Percentiles rank a stretch among this genome's conserved stretches.
These are phyloP conservation scores for Octodon degus DNA, from an alignment of 2,113 vertebrate species.

Conservation along the genomic window DNA sequence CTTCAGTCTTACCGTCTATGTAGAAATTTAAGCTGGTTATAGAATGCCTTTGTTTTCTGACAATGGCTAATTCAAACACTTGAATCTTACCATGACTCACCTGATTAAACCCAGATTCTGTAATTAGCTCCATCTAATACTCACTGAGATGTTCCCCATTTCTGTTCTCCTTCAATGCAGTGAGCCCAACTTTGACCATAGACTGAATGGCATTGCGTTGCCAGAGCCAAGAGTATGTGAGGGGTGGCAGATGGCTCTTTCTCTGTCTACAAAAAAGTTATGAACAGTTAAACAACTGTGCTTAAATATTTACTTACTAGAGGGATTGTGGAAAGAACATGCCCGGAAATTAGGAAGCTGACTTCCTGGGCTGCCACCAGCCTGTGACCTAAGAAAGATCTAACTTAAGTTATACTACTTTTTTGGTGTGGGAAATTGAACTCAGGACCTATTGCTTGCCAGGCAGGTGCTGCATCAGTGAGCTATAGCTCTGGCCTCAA, in stretches of 20 bases:
- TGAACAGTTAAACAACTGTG: background rate
- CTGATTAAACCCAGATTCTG: background rate
- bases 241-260: background rate
- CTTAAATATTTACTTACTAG: background rate
- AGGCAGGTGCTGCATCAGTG: background rate
- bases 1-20: background rate
- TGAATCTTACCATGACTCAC: background rate
- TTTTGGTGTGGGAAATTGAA: background rate
- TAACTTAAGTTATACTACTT: background rate
- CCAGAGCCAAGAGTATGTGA: background rate
- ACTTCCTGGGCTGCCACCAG: background rate
- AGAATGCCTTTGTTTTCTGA: background rate
- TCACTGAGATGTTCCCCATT: background rate
- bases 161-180: background rate
- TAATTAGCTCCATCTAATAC: background rate
- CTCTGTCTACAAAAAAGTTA: background rate
- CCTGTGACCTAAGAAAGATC: background rate
- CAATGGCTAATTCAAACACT: background rate
- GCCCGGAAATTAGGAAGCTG: background rate
- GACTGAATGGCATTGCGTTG: background rate
- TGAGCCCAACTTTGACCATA: background rate
- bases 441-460: background rate
- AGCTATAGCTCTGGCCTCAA: background rate
- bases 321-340: background rate
- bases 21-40: background rate